phyloP scores from a whole-genome alignment of 2,113 vertebrate genomes.

The Tupaia chinensis region DNA sequence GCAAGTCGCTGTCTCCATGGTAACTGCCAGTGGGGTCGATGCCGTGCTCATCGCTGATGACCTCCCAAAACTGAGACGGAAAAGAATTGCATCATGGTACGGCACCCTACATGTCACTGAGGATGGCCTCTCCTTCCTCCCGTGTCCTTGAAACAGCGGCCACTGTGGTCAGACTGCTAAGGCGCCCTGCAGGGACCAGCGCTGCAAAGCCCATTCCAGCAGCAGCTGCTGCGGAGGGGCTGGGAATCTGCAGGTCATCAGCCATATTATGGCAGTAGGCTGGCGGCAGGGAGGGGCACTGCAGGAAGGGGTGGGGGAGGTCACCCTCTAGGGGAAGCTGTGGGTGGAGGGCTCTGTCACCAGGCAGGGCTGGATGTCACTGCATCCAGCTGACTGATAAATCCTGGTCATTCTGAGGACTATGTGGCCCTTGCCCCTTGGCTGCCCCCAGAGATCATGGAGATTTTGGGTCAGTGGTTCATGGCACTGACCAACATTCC shows the following conservation, averaged over 20 bases:
- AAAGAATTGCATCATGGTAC: background rate
- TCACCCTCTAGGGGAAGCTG: background rate
- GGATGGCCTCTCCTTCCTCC: background rate
- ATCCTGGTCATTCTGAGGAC: background rate
- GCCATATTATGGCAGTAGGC: background rate
- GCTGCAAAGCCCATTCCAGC: background rate
- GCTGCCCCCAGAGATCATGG: background rate
- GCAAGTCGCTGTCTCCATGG: constrained; percentile 90
- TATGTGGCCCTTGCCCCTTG: background rate
- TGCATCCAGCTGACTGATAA: background rate
- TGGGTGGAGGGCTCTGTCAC: background rate
- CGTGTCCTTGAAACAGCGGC: background rate
- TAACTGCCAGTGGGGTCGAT: constrained; percentile 93
- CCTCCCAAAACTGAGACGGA: constrained; percentile 92
- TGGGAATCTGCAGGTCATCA: background rate
- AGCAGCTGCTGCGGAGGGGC: constrained; percentile 13
- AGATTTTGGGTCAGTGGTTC: background rate
- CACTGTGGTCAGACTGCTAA: background rate
- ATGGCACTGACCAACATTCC: background rate
- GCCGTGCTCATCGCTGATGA: constrained; percentile 93
- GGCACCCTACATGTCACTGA: background rate
- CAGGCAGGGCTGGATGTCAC: background rate
- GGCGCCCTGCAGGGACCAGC: too few relatives aligned
- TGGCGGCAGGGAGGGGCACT: constrained; percentile 2
- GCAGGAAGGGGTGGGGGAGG: background rate